phyloP scores from a whole-genome alignment of 2,888 invertebrate genomes.

The Agriopis marginaria region DNA sequence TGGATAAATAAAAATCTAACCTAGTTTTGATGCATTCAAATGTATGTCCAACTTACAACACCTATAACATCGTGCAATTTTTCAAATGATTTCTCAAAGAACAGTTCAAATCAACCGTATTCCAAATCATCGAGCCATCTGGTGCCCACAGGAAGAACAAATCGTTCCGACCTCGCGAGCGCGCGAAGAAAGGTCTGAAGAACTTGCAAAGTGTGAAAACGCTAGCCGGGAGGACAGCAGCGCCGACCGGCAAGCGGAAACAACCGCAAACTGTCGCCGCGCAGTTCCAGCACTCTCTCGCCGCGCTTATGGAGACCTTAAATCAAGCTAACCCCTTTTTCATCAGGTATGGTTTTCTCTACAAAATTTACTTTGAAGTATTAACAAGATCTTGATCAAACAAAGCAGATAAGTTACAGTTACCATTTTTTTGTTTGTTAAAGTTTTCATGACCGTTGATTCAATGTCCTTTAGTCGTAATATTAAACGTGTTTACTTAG shows the following conservation, averaged over 20 bases:
- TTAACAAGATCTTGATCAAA: no score
- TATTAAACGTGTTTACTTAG: no score
- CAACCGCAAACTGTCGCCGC: slow-evolving; percentile 97
- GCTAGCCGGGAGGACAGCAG: slow-evolving; percentile 91
- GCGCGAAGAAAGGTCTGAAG: slow-evolving; percentile 94
- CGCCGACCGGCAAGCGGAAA: slow-evolving; percentile 89
- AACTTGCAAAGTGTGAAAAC: slow-evolving; percentile 97
- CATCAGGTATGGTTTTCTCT: slow-evolving; percentile 70
- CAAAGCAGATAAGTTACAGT: no score
- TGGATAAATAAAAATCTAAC: neutral
- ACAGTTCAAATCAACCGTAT: slow-evolving; percentile 20
- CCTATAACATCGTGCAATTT: neutral
- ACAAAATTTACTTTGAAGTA: neutral
- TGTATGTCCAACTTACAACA: neutral
- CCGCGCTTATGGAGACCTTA: slow-evolving; percentile 96
- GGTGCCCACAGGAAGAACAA: slow-evolving; percentile 93
- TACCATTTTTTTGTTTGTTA: no score
- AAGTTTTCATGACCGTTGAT: no score
- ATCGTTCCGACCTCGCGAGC: slow-evolving; percentile 94
- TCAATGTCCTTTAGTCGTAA: no score
- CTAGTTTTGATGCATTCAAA: neutral
- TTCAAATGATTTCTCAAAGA: slow-evolving; percentile 40
- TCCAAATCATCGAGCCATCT: slow-evolving; percentile 6
- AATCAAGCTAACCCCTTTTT: slow-evolving; percentile 90
- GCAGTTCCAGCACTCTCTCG: slow-evolving; percentile 97